These are phyloP conservation scores for Actinostola sp. DNA, from an alignment of 92 coral and sea anemone genomes.

Conservation along the genomic window DNA sequence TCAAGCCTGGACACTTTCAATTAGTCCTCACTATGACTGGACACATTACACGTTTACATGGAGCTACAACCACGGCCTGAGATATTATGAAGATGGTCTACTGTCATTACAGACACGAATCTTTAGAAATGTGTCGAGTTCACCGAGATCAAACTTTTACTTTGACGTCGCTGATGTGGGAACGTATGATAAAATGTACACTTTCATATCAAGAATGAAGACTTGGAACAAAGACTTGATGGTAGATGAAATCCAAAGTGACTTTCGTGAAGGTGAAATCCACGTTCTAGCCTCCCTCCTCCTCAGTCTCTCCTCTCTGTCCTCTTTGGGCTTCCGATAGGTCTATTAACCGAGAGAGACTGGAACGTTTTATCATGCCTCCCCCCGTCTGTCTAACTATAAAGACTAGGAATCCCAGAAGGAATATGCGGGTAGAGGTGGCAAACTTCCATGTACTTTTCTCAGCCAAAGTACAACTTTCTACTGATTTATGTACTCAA, in stretches of 20 bases:
- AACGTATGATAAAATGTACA: neutral
- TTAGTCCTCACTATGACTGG: slow-evolving; percentile 31
- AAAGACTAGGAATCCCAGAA: too few species aligned
- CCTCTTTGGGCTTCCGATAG: too few species aligned
- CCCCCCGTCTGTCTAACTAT: too few species aligned
- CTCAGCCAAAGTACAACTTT: too few species aligned
- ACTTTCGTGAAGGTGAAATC: slow-evolving; percentile 12
- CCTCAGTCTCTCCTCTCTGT: too few species aligned
- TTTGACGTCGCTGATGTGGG: neutral
- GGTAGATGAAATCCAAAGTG: neutral
- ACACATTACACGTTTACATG: slow-evolving; percentile 43
- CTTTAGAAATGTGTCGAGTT: neutral
- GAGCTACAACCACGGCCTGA: slow-evolving; percentile 37
- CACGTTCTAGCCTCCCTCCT: too few species aligned
- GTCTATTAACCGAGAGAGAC: too few species aligned
- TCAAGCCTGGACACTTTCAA: slow-evolving; percentile 10
- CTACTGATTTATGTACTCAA: too few species aligned
- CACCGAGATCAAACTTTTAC: neutral
- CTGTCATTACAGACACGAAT: neutral
- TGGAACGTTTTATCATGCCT: too few species aligned
- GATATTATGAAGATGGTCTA: slow-evolving; percentile 37
- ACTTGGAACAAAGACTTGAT: slow-evolving; percentile 18
- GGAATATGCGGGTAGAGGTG: too few species aligned
- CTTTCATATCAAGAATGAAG: slow-evolving; percentile 18
- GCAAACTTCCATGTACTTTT: too few species aligned